Base-by-base conservation (phyloP, 2,888 invertebrate genomes). In the Ennomos erosarius region DNA sequence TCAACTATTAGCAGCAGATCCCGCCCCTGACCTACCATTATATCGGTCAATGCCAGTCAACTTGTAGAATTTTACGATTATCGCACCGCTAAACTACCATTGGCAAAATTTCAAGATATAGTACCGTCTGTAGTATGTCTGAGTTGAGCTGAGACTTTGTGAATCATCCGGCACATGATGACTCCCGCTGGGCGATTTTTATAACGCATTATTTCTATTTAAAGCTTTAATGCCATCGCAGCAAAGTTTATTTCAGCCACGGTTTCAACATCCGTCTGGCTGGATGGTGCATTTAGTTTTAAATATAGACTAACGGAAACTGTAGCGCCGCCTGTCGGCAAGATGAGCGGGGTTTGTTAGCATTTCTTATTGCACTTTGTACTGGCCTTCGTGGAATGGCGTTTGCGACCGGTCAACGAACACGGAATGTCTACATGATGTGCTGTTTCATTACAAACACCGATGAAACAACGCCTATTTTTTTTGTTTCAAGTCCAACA, bases 31-130 rank as follows among this genome's bases (percentile, higher is more conserved):
- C 90, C 90, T 82, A 72, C 79, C 81, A 69, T 81, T 83, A 90
- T 84, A 83, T 87, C 78, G 90, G 88, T 88, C 90, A 89, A 83
- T 88, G 90, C 84, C 90, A 84, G 77, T 80, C 72, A 76, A 71
- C 65, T 73, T 70, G 76, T 79, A 79, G 76, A 75, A 85, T 87
- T 90, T 91, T 89, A 91, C 89, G 90, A 89, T 89, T 82, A 90
- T 84, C 86, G 78, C 79, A 26, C 75, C 79, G 85, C 86, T 81
- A 86, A 88, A 87, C 83, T 75, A 78, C 75, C 82, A 89, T 90
- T 92, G 91, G 91, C 91, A 91, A 86, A 90, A 88, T 87, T 87
- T 90, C 91, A 92, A 92, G 82, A 85, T 79, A 74, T 78, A 80
- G 78, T 79, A 73, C 74, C 80, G 90, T 91, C 91, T 91, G 90